Evolutionary conservation across 1,140 invertebrate genomes (phyloP).

Genomic region (Sycophila sp.): DNA sequence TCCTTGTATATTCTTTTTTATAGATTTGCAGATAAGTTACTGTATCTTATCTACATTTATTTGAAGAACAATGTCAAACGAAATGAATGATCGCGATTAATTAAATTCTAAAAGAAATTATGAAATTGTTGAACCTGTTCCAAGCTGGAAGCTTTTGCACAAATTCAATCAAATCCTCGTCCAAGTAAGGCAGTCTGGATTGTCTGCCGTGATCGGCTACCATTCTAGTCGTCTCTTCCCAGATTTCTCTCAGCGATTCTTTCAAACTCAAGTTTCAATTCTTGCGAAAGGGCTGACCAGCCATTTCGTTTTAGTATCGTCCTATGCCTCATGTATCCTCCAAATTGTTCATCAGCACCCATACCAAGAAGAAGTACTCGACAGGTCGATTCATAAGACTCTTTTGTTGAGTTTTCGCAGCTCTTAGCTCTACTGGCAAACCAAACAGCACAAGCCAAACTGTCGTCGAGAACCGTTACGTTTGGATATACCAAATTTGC

Average conservation of each 20-base stretch:
- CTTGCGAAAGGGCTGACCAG: conserved; percentile 74
- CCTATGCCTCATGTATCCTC: conserved; percentile 91
- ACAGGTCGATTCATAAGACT: conserved; percentile 71
- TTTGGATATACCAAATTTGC: conserved; percentile 84
- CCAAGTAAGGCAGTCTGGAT: conserved; percentile 91
- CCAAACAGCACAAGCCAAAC: conserved; percentile 93
- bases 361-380: conserved; percentile 89
- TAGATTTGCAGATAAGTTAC: conserved; percentile 6
- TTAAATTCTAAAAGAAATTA: not conserved
- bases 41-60: too few species aligned
- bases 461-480: conserved; percentile 93
- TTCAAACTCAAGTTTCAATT: conserved; percentile 81
- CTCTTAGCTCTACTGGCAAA: conserved; percentile 87
- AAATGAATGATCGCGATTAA: not conserved
- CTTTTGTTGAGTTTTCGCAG: conserved; percentile 47
- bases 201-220: conserved; percentile 82
- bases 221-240: conserved; percentile 91
- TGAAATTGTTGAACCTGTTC: conserved; percentile 73
- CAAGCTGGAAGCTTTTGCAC: conserved; percentile 77
- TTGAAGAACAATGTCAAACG: too few species aligned
- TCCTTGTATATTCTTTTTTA: not conserved
- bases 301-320: conserved; percentile 74
- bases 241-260: conserved; percentile 92
- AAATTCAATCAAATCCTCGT: conserved; percentile 87
- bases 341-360: conserved; percentile 97